A percentile compares a stretch with the other conserved stretches of the same genome.
Evolutionary conservation across 1,140 invertebrate genomes (phyloP).

Genomic region (Drosophila kepulauana): DNA sequence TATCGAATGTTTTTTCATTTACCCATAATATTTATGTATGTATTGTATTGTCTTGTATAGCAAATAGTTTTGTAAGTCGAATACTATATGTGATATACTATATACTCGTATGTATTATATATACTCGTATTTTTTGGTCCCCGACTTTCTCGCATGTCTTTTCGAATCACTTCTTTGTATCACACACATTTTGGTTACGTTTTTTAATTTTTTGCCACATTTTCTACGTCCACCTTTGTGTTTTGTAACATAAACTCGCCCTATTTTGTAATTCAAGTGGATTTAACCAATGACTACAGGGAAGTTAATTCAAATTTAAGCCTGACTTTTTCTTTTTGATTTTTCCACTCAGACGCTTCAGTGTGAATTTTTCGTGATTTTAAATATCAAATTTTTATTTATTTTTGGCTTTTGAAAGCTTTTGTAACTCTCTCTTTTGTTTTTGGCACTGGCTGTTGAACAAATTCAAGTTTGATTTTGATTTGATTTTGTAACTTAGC

Average conservation of each 20-base stretch:
- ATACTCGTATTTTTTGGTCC: conserved; percentile 18
- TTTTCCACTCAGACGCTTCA: conserved; percentile 31
- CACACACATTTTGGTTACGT: not conserved
- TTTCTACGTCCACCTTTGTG: conserved; percentile 41
- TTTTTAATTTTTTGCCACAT: conserved; percentile 33
- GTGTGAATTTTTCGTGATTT: conserved; percentile 18
- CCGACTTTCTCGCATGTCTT: conserved; percentile 44
- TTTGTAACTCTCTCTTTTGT: conserved; percentile 10
- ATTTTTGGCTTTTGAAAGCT: conserved; percentile 55
- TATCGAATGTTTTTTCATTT: conserved; percentile 49
- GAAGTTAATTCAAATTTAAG: conserved; percentile 80
- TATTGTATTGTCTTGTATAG: conserved; percentile 40
- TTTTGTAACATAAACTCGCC: conserved; percentile 45
- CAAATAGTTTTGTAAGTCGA: conserved; percentile 32
- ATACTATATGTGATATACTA: conserved; percentile 22
- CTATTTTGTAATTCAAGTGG: conserved; percentile 79
- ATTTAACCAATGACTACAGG: conserved; percentile 74
- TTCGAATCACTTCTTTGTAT: conserved; percentile 13
- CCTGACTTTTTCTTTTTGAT: conserved; percentile 33
- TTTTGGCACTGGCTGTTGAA: conserved; percentile 30
- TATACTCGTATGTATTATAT: conserved; percentile 13
- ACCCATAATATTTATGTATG: conserved; percentile 25
- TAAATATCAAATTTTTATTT: not conserved
- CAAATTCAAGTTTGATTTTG: conserved; percentile 5
- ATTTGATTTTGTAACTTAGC: conserved; percentile 26